These are phyloP conservation scores for Drosophila nebulosa DNA, from an alignment of 1,140 invertebrate species.

Conservation along the genomic window DNA sequence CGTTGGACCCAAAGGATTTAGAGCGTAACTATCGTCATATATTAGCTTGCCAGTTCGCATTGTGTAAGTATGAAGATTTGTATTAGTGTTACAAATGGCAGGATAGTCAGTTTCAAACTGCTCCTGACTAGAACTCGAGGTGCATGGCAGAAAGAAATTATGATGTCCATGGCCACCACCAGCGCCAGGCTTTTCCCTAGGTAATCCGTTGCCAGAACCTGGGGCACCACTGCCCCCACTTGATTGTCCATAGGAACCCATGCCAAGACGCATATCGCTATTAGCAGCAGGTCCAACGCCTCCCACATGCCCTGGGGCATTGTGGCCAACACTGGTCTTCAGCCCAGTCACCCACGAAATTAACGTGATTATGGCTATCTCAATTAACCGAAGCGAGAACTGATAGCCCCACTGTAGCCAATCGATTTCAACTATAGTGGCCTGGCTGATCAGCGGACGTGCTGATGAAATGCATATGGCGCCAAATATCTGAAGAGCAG, in stretches of 20 bases:
- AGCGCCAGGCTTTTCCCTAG: slow-evolving; percentile 82
- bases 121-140: slow-evolving; percentile 88
- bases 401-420: slow-evolving; percentile 96
- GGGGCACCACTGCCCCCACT: background rate
- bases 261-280: slow-evolving; percentile 35
- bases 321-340: slow-evolving; percentile 81
- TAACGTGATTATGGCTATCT: slow-evolving; percentile 90
- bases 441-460: slow-evolving; percentile 63
- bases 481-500: slow-evolving; percentile 90
- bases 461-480: slow-evolving; percentile 82
- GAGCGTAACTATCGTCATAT: slow-evolving; percentile 84
- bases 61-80: slow-evolving; percentile 91
- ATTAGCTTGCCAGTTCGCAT: slow-evolving; percentile 89
- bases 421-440: slow-evolving; percentile 78
- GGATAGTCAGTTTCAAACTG: slow-evolving; percentile 91
- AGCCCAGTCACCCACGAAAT: slow-evolving; percentile 91
- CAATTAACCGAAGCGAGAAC: slow-evolving; percentile 90
- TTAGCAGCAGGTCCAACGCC: slow-evolving; percentile 14
- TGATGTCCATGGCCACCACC: slow-evolving; percentile 66
- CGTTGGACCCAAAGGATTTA: slow-evolving; percentile 52
- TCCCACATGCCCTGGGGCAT: slow-evolving; percentile 2
- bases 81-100: slow-evolving; percentile 91
- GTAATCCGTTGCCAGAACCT: slow-evolving; percentile 9
- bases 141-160: slow-evolving; percentile 88
- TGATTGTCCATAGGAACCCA: slow-evolving; percentile 15